Conservation (phyloP, 2,888 invertebrate species). For the Ochlodes sylvanus region DNA sequence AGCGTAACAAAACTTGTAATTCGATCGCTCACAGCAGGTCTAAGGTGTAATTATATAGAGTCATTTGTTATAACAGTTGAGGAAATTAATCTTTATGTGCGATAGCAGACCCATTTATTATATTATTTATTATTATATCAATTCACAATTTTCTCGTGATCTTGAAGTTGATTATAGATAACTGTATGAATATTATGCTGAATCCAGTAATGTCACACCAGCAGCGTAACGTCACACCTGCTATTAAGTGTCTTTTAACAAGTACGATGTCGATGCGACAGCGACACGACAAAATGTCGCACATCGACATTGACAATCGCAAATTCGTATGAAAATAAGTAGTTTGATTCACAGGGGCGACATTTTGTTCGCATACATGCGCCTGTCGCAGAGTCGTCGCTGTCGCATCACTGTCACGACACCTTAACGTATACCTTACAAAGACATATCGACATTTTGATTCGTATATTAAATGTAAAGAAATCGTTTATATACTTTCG, state of each 20-base stretch:
- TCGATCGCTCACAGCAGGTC: background rate
- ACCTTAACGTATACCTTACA: background rate
- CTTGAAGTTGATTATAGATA: slow-evolving; percentile 2
- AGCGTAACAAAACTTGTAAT: background rate
- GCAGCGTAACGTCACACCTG: background rate
- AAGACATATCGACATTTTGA: too few relatives aligned
- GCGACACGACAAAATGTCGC: too few relatives aligned
- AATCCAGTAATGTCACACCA: background rate
- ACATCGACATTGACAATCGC: too few relatives aligned
- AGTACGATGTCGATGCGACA: too few relatives aligned
- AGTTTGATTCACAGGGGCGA: too few relatives aligned
- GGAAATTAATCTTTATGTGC: slow-evolving; percentile 12
- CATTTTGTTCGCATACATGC: too few relatives aligned
- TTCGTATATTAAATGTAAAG: too few relatives aligned
- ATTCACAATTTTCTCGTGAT: slow-evolving; percentile 1
- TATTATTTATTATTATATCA: background rate
- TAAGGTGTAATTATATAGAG: slow-evolving; percentile 9
- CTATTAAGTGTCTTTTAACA: too few relatives aligned
- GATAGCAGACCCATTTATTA: background rate
- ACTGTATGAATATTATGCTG: background rate
- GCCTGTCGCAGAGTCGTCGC: too few relatives aligned
- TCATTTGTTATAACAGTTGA: slow-evolving; percentile 4
- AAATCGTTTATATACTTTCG: too few relatives aligned
- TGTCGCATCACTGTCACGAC: too few relatives aligned
- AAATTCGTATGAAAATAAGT: too few relatives aligned